A percentile compares a stretch with the other conserved stretches of the same genome.
These are phyloP conservation scores for Ophthalmolycus amberensis DNA, from an alignment of 2,113 vertebrate species.

Conservation along the genomic window DNA sequence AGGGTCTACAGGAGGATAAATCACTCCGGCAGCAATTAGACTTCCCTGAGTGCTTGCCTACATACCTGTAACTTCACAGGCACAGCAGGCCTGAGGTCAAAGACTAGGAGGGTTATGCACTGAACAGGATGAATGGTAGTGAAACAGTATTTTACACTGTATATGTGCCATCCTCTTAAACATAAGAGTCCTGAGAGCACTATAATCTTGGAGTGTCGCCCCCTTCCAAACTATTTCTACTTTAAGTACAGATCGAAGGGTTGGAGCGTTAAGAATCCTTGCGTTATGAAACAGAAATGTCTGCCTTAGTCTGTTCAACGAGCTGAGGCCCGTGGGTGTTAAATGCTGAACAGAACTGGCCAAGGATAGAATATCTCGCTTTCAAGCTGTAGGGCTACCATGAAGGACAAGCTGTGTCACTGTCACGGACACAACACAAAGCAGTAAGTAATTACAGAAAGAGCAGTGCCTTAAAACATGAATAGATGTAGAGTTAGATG, in stretches of 20 bases:
- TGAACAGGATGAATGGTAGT: slow-evolving; percentile 56
- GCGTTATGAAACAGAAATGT: slow-evolving; percentile 17
- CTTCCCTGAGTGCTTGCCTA: slow-evolving; percentile 55
- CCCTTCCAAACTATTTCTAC: slow-evolving; percentile 34
- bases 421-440: slow-evolving; percentile 56
- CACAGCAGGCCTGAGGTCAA: slow-evolving; percentile 54
- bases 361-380: slow-evolving; percentile 32
- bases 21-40: slow-evolving; percentile 67
- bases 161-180: slow-evolving; percentile 25
- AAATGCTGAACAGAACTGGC: slow-evolving; percentile 32
- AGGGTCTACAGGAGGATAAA: slow-evolving; percentile 65
- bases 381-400: slow-evolving; percentile 35
- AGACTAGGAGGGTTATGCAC: slow-evolving; percentile 45
- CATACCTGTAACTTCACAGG: slow-evolving; percentile 56
- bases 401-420: slow-evolving; percentile 60
- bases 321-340: slow-evolving; percentile 10
- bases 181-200: slow-evolving; percentile 41
- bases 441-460: slow-evolving; percentile 57
- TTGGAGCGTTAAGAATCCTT: not conserved
- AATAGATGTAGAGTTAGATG: slow-evolving; percentile 54
- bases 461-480: slow-evolving; percentile 62
- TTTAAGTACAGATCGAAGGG: slow-evolving; percentile 12
- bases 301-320: slow-evolving; percentile 23
- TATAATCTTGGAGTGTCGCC: slow-evolving; percentile 27
- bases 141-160: slow-evolving; percentile 31